phyloP scores from a whole-genome alignment of 2,888 invertebrate species.

The Ligdia adustata region DNA sequence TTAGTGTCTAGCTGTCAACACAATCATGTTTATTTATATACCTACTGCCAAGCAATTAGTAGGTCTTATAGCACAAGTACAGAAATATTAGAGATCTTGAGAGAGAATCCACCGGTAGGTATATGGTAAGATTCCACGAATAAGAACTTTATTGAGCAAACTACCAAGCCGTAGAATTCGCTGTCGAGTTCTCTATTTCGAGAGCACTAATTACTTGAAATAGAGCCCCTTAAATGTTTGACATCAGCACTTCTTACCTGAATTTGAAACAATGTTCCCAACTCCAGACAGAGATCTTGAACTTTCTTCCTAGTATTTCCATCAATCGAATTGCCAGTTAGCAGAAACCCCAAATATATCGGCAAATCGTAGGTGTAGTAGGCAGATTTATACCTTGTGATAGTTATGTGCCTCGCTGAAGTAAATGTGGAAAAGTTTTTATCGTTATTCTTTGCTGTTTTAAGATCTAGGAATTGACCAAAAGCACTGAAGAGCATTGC shows the following conservation, averaged over 20 bases:
- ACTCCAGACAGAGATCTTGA: conserved; percentile 90
- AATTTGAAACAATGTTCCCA: conserved; percentile 97
- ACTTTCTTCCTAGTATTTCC: conserved; percentile 88
- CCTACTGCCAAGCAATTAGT: too few species aligned
- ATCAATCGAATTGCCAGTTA: conserved; percentile 87
- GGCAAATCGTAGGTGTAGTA: conserved; percentile 96
- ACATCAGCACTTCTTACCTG: conserved; percentile 87
- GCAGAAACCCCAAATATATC: conserved; percentile 90
- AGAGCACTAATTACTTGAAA: too few species aligned
- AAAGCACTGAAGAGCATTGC: conserved; percentile 85
- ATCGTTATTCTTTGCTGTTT: conserved; percentile 74
- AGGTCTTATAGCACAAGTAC: too few species aligned
- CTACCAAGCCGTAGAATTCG: too few species aligned
- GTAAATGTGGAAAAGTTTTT: conserved; percentile 83
- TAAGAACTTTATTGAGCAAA: too few species aligned
- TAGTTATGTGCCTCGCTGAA: conserved; percentile 91
- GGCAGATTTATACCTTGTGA: conserved; percentile 93
- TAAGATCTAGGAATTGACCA: conserved; percentile 91
- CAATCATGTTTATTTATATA: too few species aligned
- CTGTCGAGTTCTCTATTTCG: too few species aligned
- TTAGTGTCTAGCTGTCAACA: too few species aligned
- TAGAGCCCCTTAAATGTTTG: too few species aligned
- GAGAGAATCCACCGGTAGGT: too few species aligned
- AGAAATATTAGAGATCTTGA: too few species aligned
- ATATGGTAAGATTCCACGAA: too few species aligned